Evolutionary conservation across 2,888 invertebrate species (phyloP), one percentile per base, ranked within the genome.

Genomic region (Abrostola tripartita): DNA sequence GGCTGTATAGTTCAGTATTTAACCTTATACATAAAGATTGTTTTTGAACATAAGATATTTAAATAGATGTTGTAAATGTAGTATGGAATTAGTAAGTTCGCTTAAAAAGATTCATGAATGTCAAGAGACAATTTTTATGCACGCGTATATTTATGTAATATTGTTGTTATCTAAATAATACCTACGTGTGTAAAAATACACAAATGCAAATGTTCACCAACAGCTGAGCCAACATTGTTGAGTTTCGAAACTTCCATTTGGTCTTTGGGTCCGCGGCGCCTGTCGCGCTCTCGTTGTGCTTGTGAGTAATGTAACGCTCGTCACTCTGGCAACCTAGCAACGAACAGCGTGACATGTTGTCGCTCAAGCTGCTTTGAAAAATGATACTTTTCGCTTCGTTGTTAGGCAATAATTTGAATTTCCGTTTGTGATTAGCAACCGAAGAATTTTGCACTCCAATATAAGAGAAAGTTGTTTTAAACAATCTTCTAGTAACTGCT

Each of bases 241-340:
- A 47, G 44, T 47, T 47, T 47, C 24, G 9, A 24, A 47, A 47
- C 14, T 47, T 8, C 44, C 44, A 47, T 47, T 47, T 6, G 24
- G 44, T 24, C 9, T 47, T 24, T 47, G 44, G 24, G 24, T 24
- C 24, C 24, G 44, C 24, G 9, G 24, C 24, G 44, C 9, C 24
- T 9, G 5, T 47, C 24, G 14, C 24, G 14, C 24, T 5, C 14
- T 14, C 9, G 44, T 24, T 42, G 11, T 42, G 12, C 14, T 9
- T 5, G 14, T 14, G 9, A 14, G 4, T 47, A 47, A 47, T 47
- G 24, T 47, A 47, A 24, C 14, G 14, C 14, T 47, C 9, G 44
- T 24, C 44, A 5, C 44, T 14, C 41, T n/a, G 6, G 5, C 12
- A 12, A 12, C 14, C n/a, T n/a, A 5, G 41, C n/a, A 47, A 47